phyloP scores from a whole-genome alignment of 2,797 vertebrate genomes.

The Pipistrellus nathusii region DNA sequence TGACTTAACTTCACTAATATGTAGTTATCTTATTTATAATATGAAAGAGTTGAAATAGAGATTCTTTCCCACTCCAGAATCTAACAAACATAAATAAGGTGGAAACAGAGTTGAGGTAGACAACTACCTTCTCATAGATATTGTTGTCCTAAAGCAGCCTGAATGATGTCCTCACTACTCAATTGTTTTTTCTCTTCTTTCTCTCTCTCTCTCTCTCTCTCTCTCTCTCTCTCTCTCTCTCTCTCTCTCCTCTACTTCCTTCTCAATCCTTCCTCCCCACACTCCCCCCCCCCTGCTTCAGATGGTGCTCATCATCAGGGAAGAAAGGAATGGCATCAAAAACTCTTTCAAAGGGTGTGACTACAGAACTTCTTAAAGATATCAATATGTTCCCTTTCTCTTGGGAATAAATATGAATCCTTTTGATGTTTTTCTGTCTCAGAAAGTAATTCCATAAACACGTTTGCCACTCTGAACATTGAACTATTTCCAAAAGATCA shows the following conservation, averaged over 20 bases:
- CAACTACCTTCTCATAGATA: neutral
- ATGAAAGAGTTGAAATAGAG: neutral
- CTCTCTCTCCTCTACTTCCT: neutral
- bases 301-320: neutral
- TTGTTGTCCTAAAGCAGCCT: neutral
- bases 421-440: constrained; percentile 57
- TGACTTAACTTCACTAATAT: neutral
- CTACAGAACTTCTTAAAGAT: neutral
- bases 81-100: neutral
- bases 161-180: neutral
- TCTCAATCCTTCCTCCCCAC: neutral
- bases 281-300: neutral
- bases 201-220: too few species aligned
- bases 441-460: constrained; percentile 39
- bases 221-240: neutral
- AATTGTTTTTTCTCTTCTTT: neutral
- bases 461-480: constrained; percentile 48
- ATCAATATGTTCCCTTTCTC: neutral
- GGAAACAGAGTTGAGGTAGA: neutral
- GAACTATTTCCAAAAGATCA: constrained; percentile 67
- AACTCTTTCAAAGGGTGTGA: neutral
- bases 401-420: neutral
- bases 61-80: neutral
- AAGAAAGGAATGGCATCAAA: neutral
- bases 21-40: neutral